These are phyloP conservation scores for Archaeoteleia sp. DNA, from an alignment of 2,888 invertebrate genomes.

Conservation along the genomic window DNA sequence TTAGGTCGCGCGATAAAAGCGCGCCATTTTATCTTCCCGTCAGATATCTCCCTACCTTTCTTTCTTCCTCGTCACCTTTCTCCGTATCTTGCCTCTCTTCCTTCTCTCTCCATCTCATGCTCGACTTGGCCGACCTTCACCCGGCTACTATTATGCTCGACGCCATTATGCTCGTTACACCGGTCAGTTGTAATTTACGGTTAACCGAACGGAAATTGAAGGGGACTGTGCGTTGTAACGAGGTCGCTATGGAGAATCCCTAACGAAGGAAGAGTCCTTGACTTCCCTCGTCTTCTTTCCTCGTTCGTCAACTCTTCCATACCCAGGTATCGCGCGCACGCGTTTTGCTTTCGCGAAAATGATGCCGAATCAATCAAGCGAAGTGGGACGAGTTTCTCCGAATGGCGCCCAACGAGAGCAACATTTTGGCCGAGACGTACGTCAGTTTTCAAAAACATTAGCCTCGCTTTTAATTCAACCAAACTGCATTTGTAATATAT, in stretches of 20 bases:
- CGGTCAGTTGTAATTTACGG: slow-evolving; percentile 72
- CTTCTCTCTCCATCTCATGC: slow-evolving; percentile 55
- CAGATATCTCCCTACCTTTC: slow-evolving; percentile 46
- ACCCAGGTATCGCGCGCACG: neutral
- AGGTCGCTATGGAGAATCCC: slow-evolving; percentile 55
- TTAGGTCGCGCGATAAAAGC: slow-evolving; percentile 44
- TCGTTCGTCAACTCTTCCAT: slow-evolving; percentile 9
- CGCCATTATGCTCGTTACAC: slow-evolving; percentile 72
- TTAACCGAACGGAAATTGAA: slow-evolving; percentile 72
- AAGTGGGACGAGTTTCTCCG: slow-evolving; percentile 29
- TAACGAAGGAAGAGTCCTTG: slow-evolving; percentile 22
- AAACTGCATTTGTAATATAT: too few species aligned
- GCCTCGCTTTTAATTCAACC: too few species aligned
- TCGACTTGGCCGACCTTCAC: slow-evolving; percentile 72
- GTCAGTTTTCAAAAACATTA: too few species aligned
- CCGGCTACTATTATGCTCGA: slow-evolving; percentile 62
- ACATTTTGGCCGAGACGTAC: neutral
- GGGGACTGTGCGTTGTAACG: slow-evolving; percentile 62
- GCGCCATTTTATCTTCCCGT: slow-evolving; percentile 42
- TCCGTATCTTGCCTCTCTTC: slow-evolving; percentile 14
- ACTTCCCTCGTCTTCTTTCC: slow-evolving; percentile 15
- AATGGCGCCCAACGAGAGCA: neutral
- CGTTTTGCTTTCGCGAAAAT: slow-evolving; percentile 17
- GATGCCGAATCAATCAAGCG: slow-evolving; percentile 3
- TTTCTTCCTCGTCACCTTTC: slow-evolving; percentile 30